These are phyloP conservation scores for Amphipoea oculea DNA, from an alignment of 2,888 invertebrate genomes.

Conservation along the genomic window DNA sequence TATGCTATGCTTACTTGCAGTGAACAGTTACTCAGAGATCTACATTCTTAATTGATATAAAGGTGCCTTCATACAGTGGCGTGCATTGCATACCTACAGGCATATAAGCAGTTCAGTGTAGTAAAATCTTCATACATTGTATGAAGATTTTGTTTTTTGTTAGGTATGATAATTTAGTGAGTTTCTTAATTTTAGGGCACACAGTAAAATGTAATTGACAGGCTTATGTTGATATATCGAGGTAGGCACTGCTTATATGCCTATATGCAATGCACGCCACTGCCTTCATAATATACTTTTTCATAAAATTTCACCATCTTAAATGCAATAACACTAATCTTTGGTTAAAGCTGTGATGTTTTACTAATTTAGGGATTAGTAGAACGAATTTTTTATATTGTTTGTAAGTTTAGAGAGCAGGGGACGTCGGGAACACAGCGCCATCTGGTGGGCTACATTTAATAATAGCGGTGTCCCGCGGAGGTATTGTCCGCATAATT, in stretches of 20 bases:
- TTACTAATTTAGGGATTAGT: constrained; percentile 67
- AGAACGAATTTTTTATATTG: constrained; percentile 75
- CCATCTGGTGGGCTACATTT: constrained; percentile 86
- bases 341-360: constrained; percentile 51
- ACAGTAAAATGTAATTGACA: no score
- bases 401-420: constrained; percentile 67
- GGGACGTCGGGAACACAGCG: constrained; percentile 69
- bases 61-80: no score
- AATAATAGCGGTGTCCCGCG: constrained; percentile 85
- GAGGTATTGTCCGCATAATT: constrained; percentile 89
- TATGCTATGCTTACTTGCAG: neutral
- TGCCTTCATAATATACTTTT: neutral
- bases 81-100: no score
- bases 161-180: no score
- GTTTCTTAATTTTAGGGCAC: no score
- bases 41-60: neutral
- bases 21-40: neutral
- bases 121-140: no score
- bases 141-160: no score
- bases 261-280: no score
- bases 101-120: no score
- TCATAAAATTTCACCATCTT: neutral
- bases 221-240: no score
- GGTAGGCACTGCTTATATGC: no score
- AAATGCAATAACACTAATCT: constrained; percentile 34